These are phyloP conservation scores for Polydrusus pterygomalis DNA, from an alignment of 2,888 invertebrate genomes.

Conservation along the genomic window DNA sequence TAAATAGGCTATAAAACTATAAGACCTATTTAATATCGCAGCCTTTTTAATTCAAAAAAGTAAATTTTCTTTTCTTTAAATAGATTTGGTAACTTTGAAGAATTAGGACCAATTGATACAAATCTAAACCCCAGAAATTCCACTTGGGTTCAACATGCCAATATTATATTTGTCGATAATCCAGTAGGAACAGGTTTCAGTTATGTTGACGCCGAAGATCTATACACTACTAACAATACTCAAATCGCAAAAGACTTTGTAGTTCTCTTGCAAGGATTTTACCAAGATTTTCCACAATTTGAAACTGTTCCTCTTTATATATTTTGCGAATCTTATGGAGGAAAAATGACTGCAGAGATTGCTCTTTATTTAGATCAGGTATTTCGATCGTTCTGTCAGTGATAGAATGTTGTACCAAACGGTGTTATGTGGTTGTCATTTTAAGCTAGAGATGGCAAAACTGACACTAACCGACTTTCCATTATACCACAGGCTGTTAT, in stretches of 20 bases:
- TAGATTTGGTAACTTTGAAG: conserved; percentile 84
- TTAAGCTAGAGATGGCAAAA: too few species aligned
- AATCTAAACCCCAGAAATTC: conserved; percentile 72
- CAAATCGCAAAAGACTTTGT: conserved; percentile 87
- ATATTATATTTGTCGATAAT: conserved; percentile 91
- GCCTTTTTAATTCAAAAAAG: too few species aligned
- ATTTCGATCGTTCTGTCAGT: too few species aligned
- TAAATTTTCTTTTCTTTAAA: background rate
- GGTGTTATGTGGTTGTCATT: too few species aligned
- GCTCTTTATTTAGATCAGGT: conserved; percentile 77
- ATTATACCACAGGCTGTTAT: too few species aligned
- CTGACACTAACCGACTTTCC: too few species aligned
- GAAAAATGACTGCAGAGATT: conserved; percentile 93
- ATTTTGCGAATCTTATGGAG: conserved; percentile 93
- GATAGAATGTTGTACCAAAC: too few species aligned
- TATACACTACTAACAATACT: conserved; percentile 75
- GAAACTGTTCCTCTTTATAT: conserved; percentile 85
- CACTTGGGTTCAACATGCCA: conserved; percentile 76
- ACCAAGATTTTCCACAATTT: conserved; percentile 80
- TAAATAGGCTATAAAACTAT: too few species aligned
- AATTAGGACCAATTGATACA: conserved; percentile 62
- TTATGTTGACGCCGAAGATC: conserved; percentile 75
- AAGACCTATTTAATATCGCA: too few species aligned
- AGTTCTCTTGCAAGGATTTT: conserved; percentile 81
- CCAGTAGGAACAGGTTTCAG: conserved; percentile 94